These are phyloP conservation scores for Atethmia centrago DNA, from an alignment of 2,888 invertebrate species.

Conservation along the genomic window DNA sequence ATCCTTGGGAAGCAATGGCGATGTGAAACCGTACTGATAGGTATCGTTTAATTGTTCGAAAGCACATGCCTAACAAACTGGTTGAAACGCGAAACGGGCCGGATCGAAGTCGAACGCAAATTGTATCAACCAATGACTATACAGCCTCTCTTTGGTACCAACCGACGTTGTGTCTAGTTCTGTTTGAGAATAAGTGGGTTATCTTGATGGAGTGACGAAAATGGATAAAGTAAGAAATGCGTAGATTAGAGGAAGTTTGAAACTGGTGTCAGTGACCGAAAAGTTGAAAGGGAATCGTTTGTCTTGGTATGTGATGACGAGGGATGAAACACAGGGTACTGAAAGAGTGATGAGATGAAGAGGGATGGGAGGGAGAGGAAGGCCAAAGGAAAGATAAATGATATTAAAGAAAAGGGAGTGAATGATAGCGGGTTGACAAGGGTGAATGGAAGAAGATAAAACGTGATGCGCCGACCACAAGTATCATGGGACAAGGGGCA, in stretches of 20 bases:
- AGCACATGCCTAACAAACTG: conserved; percentile 76
- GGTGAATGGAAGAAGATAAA: background rate
- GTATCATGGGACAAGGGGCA: background rate
- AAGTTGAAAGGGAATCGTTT: background rate
- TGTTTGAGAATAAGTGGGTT: conserved; percentile 11
- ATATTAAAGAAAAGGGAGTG: background rate
- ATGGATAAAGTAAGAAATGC: background rate
- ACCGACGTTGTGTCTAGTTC: conserved; percentile 4
- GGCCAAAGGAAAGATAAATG: background rate
- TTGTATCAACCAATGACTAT: too few relatives aligned
- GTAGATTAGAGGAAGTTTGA: background rate
- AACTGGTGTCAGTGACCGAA: background rate
- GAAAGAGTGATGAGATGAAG: background rate
- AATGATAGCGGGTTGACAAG: background rate
- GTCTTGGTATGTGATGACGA: background rate
- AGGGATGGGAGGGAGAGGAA: background rate
- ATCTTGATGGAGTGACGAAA: background rate
- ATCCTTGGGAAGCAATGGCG: conserved; percentile 65
- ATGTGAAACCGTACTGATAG: conserved; percentile 68
- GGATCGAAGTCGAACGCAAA: conserved; percentile 43
- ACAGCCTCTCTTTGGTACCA: too few relatives aligned
- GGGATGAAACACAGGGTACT: background rate
- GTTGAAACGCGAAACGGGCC: conserved; percentile 35
- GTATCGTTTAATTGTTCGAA: conserved; percentile 86
- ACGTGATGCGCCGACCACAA: too few relatives aligned